Base-by-base conservation (phyloP, 2,888 invertebrate genomes). In the Labia minor region DNA sequence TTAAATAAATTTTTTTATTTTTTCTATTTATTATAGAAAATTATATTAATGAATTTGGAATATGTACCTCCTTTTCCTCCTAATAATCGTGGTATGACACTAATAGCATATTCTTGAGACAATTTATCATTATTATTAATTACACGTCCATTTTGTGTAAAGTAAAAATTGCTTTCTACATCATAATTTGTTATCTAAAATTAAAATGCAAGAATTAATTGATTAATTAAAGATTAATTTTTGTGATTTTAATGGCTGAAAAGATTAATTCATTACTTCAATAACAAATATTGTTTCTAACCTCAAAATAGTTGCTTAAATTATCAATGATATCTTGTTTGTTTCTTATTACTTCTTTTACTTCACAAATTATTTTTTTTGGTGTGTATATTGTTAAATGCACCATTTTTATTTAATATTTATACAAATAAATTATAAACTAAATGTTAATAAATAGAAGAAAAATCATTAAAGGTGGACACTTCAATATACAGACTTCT, bases 61-160 rank as follows among this genome's bases (percentile, higher is more conserved):
- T 16, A 67, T 69, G 70, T 73, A 70, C 95, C 95, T 70, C 96
- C 96, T 81, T 96, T 96, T 0, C 96, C 96, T 4, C 95, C 95
- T 65, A 83, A 73, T 3, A 90, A 73, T 71, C 82, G 82, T 1
- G 83, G 81, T 6, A 81, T 77, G 21, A 88, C 77, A 71, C 85
- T 80, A 33, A 87, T 74, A 20, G 70, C 72, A 1, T 81, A 76
- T 73, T 75, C 68, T 26, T 73, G 64, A 26, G 82, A 76, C 71
- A 77, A 73, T 21, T 77, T 74, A 10, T 74, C 71, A 21, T 77
- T 74, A 21, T 72, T 67, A 1, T 84, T 72, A 37, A 79, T 74
- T 69, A 77, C 80, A 33, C n/a, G 16, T 0, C 87, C 87, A 75
- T 86, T 83, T 37, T 81, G 77, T 1, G 81, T 76, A 14, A 84